Evolutionary conservation across 2,888 invertebrate genomes (phyloP).

Genomic region (Fissipunctia ypsillon): DNA sequence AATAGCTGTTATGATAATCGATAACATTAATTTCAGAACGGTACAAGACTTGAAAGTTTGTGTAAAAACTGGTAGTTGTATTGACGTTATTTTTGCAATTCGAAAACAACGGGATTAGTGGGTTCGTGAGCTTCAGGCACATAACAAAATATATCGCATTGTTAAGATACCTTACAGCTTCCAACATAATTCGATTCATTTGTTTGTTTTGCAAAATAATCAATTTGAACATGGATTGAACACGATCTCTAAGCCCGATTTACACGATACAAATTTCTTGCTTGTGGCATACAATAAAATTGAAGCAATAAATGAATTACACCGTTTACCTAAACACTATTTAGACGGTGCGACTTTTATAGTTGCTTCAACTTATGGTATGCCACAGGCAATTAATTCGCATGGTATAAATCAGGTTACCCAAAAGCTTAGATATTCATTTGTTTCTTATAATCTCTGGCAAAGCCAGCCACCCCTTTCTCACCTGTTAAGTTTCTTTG

Average conservation of each 20-base stretch:
- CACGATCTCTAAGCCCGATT: background rate
- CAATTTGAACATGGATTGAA: background rate
- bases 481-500: background rate
- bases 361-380: background rate
- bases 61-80: slow-evolving; percentile 25
- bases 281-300: background rate
- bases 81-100: slow-evolving; percentile 4
- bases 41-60: slow-evolving; percentile 16
- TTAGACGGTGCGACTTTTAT: background rate
- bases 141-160: background rate
- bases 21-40: slow-evolving; percentile 19
- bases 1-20: slow-evolving; percentile 38
- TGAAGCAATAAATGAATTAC: background rate
- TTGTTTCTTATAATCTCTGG: background rate
- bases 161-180: background rate
- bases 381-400: background rate
- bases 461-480: background rate
- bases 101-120: background rate
- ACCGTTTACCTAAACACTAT: background rate
- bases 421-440: background rate
- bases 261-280: background rate
- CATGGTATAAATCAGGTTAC: too few relatives aligned
- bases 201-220: background rate
- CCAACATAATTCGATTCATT: background rate
- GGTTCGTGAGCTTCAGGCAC: background rate